Conservation (phyloP, 2,797 vertebrate genomes). For the Oreochromis grahami region DNA sequence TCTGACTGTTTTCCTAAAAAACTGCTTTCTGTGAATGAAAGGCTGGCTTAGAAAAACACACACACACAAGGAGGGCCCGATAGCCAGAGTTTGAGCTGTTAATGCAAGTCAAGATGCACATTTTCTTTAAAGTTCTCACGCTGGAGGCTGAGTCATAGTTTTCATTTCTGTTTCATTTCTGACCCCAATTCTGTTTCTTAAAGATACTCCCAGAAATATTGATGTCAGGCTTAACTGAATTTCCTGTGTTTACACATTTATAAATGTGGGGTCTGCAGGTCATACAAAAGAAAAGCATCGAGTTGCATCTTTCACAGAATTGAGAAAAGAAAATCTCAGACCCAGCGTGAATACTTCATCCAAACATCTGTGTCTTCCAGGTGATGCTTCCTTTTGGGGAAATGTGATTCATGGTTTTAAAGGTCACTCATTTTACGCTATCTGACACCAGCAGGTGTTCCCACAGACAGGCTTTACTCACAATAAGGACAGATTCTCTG, state of each 20-base stretch:
- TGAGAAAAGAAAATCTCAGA: neutral
- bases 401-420: neutral
- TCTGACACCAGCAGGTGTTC: neutral
- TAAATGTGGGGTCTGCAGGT: neutral
- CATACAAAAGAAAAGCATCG: neutral
- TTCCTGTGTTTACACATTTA: neutral
- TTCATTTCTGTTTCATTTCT: neutral
- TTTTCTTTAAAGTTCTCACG: neutral
- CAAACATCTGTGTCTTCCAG: slow-evolving; percentile 11
- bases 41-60: neutral
- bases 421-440: neutral
- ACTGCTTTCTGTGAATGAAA: neutral
- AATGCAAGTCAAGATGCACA: neutral
- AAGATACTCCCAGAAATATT: neutral
- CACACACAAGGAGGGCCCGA: neutral
- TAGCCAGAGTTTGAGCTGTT: neutral
- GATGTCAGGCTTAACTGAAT: neutral
- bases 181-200: neutral
- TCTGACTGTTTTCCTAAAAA: neutral
- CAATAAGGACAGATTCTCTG: neutral
- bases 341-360: neutral
- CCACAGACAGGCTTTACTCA: fast-evolving
- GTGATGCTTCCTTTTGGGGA: neutral
- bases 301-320: neutral
- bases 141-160: neutral